These are phyloP conservation scores for Zelleria hepariella DNA, from an alignment of 2,888 invertebrate genomes.

Conservation along the genomic window DNA sequence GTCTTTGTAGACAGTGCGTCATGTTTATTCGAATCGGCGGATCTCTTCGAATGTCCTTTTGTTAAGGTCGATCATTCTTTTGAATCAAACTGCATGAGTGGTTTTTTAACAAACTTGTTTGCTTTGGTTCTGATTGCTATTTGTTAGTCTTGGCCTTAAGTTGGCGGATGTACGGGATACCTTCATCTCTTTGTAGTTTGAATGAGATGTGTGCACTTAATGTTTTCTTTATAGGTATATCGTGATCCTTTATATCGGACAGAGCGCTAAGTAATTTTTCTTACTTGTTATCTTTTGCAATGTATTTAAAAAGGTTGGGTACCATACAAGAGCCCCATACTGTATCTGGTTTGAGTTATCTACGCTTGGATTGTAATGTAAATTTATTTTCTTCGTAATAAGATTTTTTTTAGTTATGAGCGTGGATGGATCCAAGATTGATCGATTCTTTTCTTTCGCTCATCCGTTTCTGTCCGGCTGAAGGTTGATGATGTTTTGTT, in stretches of 20 bases:
- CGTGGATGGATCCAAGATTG: not conserved
- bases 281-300: not conserved
- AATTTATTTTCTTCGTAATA: not conserved
- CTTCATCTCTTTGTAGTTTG: not conserved
- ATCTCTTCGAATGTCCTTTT: not conserved
- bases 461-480: not conserved
- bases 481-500: not conserved
- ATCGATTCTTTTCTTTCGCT: not conserved
- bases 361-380: not conserved
- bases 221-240: no score
- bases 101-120: not conserved
- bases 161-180: not conserved
- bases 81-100: not conserved
- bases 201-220: not conserved
- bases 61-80: not conserved
- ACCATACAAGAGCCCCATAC: not conserved
- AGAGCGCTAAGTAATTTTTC: not conserved
- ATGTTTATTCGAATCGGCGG: not conserved
- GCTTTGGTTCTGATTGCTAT: not conserved
- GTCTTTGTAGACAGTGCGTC: no score
- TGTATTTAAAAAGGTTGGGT: not conserved
- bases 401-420: not conserved
- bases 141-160: not conserved
- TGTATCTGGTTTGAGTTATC: not conserved
- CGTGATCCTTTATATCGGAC: not conserved